phyloP scores from a whole-genome alignment of 2,113 vertebrate species.

The Dipodomys spectabilis region DNA sequence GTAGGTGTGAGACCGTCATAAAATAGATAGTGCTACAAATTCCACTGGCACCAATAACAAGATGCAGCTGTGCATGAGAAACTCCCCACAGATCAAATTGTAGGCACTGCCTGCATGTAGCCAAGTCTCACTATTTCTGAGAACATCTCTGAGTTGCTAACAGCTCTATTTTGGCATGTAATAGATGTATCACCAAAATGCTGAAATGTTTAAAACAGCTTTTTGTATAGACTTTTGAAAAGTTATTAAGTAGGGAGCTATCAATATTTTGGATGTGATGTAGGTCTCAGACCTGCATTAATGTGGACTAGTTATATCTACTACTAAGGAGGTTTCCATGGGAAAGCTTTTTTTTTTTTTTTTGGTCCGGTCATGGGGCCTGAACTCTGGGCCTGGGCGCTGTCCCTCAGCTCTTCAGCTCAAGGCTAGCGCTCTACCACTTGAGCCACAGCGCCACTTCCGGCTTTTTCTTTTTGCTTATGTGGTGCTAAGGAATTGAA shows the following conservation, averaged over 20 bases:
- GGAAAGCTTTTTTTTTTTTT: background rate
- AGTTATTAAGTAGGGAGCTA: background rate
- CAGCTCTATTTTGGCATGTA: constrained; percentile 46
- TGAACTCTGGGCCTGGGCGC: no score
- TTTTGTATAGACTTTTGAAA: constrained; percentile 26
- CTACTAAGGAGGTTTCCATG: background rate
- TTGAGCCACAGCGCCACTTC: no score
- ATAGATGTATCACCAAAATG: constrained; percentile 46
- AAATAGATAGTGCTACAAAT: constrained; percentile 76
- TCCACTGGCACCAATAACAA: constrained; percentile 66
- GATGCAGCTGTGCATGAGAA: constrained; percentile 51
- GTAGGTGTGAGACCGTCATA: constrained; percentile 62
- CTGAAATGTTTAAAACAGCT: constrained; percentile 18
- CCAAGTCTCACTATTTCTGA: constrained; percentile 62
- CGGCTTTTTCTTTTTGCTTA: no score
- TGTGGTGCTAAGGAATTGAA: no score
- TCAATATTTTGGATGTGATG: constrained; percentile 15
- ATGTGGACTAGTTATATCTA: background rate
- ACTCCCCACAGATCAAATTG: constrained; percentile 9
- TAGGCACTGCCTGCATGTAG: background rate
- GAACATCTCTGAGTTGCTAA: constrained; percentile 63
- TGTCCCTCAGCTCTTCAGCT: no score
- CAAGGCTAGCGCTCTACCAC: no score
- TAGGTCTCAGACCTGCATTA: background rate
- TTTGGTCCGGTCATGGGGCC: no score